Evolutionary conservation across 53 echinoderm and acorn worm genomes (phyloP), one percentile per base, ranked within the genome.

Genomic region (Pentamera pediparva): DNA sequence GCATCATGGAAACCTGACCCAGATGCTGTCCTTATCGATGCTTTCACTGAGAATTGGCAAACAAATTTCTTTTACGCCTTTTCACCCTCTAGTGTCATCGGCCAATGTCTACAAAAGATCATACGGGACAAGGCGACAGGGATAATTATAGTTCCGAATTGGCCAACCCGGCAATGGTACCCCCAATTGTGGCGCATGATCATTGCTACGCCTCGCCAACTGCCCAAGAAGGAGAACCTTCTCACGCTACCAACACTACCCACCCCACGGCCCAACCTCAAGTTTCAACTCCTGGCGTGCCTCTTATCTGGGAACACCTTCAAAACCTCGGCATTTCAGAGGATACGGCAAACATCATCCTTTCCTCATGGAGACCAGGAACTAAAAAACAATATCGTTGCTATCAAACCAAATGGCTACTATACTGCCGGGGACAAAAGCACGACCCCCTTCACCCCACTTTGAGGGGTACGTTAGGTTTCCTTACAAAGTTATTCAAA

Each of bases 1-100:
- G 56, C 79, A 12, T 79, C 85, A 1, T 79, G 79, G 79, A 37
- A 54, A 33, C 85, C 85, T 7, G 85, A 85, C 57, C 80, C 79
- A 6, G 74, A 48, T 32, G 85, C 80, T 0, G 55, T 29, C 40
- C 35, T 35, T 31, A 43, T 80, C 18, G 85, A 80, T 80, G 85
- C 85, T 20, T 85, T 85, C 39, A 74, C 79, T 20, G 24, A 63
- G 4, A 49, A 80, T 45, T 79, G 85, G 85, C 37, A 63, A 20
- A 48, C 19, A 25, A 56, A 21, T 6, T 34, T 39, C 28, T 79
- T 79, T 26, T 80, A 80, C 56, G 85, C 85, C 19, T 85, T 85
- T 64, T 79, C 85, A 32, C 75, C 79, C 6, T 83, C 76, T 32
- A 50, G 75, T 53, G 30, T 76, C 29, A 47, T 82, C 22, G 38